Evolutionary conservation across 1,140 invertebrate species (phyloP), one percentile per base, ranked within the genome.

Genomic region (Apis cerana): DNA sequence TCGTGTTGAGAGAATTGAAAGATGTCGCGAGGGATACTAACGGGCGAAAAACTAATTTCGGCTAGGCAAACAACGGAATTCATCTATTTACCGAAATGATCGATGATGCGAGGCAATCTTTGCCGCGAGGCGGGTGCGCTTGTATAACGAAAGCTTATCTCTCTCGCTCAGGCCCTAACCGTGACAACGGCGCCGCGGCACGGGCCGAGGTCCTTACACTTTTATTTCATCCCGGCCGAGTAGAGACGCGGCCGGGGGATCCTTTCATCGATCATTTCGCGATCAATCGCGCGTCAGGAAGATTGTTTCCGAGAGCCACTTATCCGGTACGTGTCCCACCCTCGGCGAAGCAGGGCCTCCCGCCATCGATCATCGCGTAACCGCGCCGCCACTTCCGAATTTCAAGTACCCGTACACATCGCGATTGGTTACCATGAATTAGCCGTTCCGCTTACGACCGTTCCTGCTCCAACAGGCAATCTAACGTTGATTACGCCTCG

Each of bases 221-320:
- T 87, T 88, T 82, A 84, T 89, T 88, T 83, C 88, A 58, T 82
- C 80, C 54, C 13, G 43, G 64, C 56, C 50, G 75, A 65, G 67
- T 54, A n/a, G n/a, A 27, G 23, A 19, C 27, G 78, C 54, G 33
- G 33, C 85, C 82, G 27, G 50, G 2, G n/a, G 56, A 56, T 65
- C 67, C 82, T 89, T 91, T 85, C 89, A 90, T 90, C 90, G 83
- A 90, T 90, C 90, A 90, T 84, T 89, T 65, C 19, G 50, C 81
- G 82, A 90, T 90, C 87, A 85, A 88, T 88, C 85, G 83, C 65
- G 79, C 75, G 88, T 84, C 88, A 80, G 27, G 78, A 80, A 79
- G 67, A 89, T 87, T 88, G 83, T 89, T 87, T 85, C 84, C 80
- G 76, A 74, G 72, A 72, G 85, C 80, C 80, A 68, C 80, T 84